Evolutionary conservation across 1,140 invertebrate genomes (phyloP).

Genomic region (Neodiprion pinetum): DNA sequence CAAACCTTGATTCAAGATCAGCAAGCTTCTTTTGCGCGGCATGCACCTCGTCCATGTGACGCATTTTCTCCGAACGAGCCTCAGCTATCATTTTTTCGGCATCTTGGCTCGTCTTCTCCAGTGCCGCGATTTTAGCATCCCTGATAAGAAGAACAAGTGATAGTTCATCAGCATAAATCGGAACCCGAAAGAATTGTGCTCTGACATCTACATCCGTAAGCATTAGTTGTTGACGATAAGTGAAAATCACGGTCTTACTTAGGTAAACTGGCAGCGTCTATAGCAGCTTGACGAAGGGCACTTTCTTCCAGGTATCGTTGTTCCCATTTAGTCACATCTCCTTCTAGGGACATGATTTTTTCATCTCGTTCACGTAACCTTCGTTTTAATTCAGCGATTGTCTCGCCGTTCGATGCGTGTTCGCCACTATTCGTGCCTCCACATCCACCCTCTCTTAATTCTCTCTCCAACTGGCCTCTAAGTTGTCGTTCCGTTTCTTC

Average conservation of each 20-base stretch:
- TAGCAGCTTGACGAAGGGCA: constrained; percentile 81
- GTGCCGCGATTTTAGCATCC: constrained; percentile 85
- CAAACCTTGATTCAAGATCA: constrained; percentile 80
- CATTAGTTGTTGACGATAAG: constrained; percentile 9
- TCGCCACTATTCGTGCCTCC: constrained; percentile 49
- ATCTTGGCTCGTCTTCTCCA: constrained; percentile 86
- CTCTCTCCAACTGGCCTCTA: constrained; percentile 79
- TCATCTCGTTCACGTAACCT: constrained; percentile 78
- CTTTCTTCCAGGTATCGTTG: constrained; percentile 87
- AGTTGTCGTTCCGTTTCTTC: constrained; percentile 85
- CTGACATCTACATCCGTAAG: constrained; percentile 8
- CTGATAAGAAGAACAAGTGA: constrained; percentile 53
- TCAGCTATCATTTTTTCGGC: constrained; percentile 88
- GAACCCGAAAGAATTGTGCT: constrained; percentile 9
- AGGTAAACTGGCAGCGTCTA: constrained; percentile 84
- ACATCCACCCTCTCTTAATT: constrained; percentile 74
- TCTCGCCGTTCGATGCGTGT: constrained; percentile 60
- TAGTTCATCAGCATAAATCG: constrained; percentile 13
- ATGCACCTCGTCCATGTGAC: constrained; percentile 87
- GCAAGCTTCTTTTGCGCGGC: constrained; percentile 83
- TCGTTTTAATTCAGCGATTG: constrained; percentile 71
- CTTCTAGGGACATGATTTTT: constrained; percentile 81
- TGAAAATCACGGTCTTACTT: constrained; percentile 65
- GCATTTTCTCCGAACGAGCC: constrained; percentile 83
- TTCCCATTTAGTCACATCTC: constrained; percentile 87